These are phyloP conservation scores for Nothocercus julius DNA, from an alignment of 2,113 vertebrate species.

Conservation along the genomic window DNA sequence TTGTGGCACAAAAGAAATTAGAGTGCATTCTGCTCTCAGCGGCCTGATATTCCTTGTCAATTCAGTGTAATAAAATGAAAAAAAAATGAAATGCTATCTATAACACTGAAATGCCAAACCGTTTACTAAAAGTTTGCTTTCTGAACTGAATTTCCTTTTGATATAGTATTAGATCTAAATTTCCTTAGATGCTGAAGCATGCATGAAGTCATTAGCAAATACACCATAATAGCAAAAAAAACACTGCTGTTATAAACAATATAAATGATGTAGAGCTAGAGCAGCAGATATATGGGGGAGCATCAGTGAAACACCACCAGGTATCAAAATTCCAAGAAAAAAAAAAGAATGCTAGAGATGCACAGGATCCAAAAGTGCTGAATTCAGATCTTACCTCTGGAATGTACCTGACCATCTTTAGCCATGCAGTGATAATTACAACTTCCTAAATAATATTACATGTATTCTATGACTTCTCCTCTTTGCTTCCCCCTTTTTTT, in stretches of 20 bases:
- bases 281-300: background rate
- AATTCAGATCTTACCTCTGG: background rate
- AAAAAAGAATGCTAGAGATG: background rate
- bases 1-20: background rate
- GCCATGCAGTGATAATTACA: background rate
- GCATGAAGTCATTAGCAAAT: background rate
- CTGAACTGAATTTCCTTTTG: background rate
- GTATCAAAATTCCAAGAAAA: background rate
- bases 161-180: background rate
- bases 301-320: background rate
- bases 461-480: background rate
- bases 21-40: background rate
- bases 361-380: background rate
- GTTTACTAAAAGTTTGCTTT: slow-evolving; percentile 25
- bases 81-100: background rate
- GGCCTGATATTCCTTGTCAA: slow-evolving; percentile 9
- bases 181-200: background rate
- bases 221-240: background rate
- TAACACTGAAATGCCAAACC: background rate
- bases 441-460: background rate
- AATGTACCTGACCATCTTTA: background rate
- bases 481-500: background rate
- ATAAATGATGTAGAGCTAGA: background rate
- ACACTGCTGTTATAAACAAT: background rate
- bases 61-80: background rate